phyloP scores from a whole-genome alignment of 1,140 invertebrate species.

The Globodera ellingtonae region DNA sequence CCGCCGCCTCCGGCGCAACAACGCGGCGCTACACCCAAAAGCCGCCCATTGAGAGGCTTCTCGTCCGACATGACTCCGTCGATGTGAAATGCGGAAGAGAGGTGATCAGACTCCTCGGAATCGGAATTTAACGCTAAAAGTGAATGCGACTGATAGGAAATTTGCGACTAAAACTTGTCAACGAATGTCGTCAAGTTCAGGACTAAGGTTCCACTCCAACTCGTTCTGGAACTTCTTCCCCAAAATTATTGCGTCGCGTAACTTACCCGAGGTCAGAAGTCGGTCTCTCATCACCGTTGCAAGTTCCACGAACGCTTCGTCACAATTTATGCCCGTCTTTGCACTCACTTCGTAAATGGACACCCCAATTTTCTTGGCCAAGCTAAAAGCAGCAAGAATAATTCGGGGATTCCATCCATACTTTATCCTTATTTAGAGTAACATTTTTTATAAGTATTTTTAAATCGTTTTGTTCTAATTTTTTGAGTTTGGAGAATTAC shows the following conservation, averaged over 20 bases:
- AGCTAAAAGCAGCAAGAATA: slow-evolving; percentile 33
- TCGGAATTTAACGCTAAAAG: slow-evolving; percentile 46
- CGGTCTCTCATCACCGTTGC: slow-evolving; percentile 61
- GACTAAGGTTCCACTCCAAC: neutral
- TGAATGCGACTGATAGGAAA: neutral
- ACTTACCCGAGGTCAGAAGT: slow-evolving; percentile 51
- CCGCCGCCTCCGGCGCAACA: slow-evolving; percentile 44
- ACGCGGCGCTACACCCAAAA: slow-evolving; percentile 21
- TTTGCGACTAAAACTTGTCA: too few relatives aligned
- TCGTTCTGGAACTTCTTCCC: neutral
- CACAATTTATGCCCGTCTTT: slow-evolving; percentile 64
- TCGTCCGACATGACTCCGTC: slow-evolving; percentile 64
- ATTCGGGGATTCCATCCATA: too few relatives aligned
- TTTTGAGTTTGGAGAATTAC: too few relatives aligned
- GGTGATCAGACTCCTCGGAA: slow-evolving; percentile 59
- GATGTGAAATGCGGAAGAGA: slow-evolving; percentile 62
- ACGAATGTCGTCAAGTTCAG: too few relatives aligned
- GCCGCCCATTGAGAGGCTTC: slow-evolving; percentile 37
- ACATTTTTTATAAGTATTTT: too few relatives aligned
- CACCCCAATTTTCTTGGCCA: slow-evolving; percentile 60
- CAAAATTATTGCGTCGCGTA: neutral
- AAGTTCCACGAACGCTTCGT: slow-evolving; percentile 62
- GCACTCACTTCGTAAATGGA: slow-evolving; percentile 64
- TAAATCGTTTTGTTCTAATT: too few relatives aligned
- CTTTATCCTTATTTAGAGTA: too few relatives aligned